Base-by-base conservation (phyloP, 2,113 vertebrate species). In the Procavia capensis region DNA sequence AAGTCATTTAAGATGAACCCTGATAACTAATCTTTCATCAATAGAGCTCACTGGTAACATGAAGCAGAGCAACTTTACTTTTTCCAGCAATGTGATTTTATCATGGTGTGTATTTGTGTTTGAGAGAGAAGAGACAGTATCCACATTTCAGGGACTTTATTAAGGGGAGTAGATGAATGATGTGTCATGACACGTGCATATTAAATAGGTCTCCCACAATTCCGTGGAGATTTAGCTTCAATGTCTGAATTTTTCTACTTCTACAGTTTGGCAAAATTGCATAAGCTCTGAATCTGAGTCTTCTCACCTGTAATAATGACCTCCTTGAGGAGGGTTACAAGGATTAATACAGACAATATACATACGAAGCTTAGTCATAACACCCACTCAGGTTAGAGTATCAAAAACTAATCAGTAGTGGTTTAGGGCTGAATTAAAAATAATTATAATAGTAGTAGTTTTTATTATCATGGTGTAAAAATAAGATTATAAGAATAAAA, bases 281-380 rank as follows among this genome's bases (percentile, higher is more conserved):
- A 34, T 63, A 19, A 84, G 41, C 16, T 16, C 47, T 64, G 39
- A 16, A 34, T 75, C 9, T 45, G 25, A 41, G 43, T 59, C 39
- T 76, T 22, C 10, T 85, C 59, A 25, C 50, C 34, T 59, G 34
- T 93, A 36, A 80, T 11, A 47, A 16, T 2, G 8, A 25, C 16
- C 34, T 9, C 9, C 2, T 27, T 47, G 45, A 31, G 10, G 57
- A 20, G 47, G 31, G 20, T 5, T 82, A 45, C 1, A 34, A n/a
- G 34, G 1, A 5, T 81, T 34, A 66, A 19, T 7, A 74, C 22
- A 16, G 39, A 72, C 24, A 5, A 36, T 59, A 2, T 9, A 27
- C 14, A 61, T 0, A 16, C 34, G 54, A 2, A 19, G 24, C 1
- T 14, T 39, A 31, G 24, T 24, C 54, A n/a, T 6, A 1, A 25